These are phyloP conservation scores for Chloroceryle amazona DNA, from an alignment of 2,797 vertebrate genomes.

Conservation along the genomic window DNA sequence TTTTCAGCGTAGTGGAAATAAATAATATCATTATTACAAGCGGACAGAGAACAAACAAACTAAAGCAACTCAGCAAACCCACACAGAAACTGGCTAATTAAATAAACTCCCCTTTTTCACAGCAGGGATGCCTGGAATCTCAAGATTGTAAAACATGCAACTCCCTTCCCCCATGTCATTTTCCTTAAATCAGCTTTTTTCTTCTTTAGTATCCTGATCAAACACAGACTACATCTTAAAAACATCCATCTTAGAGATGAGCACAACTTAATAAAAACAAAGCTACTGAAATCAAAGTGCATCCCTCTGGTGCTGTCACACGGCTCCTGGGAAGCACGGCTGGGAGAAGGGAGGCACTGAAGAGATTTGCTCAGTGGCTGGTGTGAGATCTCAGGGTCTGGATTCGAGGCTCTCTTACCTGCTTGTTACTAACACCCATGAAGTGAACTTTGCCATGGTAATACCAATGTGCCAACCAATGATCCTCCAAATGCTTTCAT, in stretches of 20 bases:
- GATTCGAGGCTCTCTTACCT: background rate
- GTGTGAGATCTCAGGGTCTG: background rate
- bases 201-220: background rate
- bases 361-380: background rate
- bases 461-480: background rate
- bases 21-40: constrained; percentile 5
- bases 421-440: background rate
- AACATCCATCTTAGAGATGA: background rate
- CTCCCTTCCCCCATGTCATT: background rate
- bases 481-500: background rate
- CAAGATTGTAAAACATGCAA: constrained; percentile 1
- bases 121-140: constrained; percentile 32
- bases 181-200: constrained; percentile 22
- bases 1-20: constrained; percentile 1
- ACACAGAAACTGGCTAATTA: constrained; percentile 31
- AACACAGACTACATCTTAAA: background rate
- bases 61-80: constrained; percentile 36
- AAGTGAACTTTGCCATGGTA: background rate
- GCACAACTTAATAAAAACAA: background rate
- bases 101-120: constrained; percentile 3
- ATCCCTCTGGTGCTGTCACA: background rate
- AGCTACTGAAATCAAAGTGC: background rate
- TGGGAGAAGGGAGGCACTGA: background rate
- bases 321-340: background rate
- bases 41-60: constrained; percentile 29